Conservation (phyloP, 2,888 invertebrate genomes). For the Melikaiella ostensackeni region DNA sequence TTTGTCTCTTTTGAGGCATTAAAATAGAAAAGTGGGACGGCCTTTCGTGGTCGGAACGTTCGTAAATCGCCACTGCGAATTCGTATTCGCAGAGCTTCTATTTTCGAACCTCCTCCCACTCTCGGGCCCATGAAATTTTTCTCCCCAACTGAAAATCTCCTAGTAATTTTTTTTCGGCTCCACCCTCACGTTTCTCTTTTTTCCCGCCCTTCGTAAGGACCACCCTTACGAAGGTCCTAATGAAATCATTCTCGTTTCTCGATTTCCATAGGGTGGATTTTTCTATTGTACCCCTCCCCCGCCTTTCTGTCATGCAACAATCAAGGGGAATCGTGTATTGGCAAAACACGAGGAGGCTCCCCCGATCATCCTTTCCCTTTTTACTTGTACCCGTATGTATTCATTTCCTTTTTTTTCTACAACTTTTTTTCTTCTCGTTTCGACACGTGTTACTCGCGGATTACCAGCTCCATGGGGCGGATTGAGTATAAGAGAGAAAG, state of each 20-base stretch:
- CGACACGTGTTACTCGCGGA: slow-evolving; percentile 60
- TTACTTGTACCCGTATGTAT: slow-evolving; percentile 39
- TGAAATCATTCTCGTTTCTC: slow-evolving; percentile 69
- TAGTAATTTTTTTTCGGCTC: slow-evolving; percentile 50
- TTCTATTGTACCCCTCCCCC: slow-evolving; percentile 58
- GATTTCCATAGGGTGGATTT: slow-evolving; percentile 64
- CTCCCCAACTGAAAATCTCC: slow-evolving; percentile 22
- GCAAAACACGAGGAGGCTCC: slow-evolving; percentile 59
- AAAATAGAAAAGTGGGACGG: slow-evolving; percentile 71
- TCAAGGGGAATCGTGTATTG: slow-evolving; percentile 64
- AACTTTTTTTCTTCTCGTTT: slow-evolving; percentile 46
- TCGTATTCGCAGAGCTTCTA: slow-evolving; percentile 31
- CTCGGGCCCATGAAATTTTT: not conserved
- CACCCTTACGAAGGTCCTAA: slow-evolving; percentile 61
- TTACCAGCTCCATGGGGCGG: slow-evolving; percentile 55
- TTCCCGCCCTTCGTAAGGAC: slow-evolving; percentile 35
- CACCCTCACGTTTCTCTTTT: slow-evolving; percentile 50
- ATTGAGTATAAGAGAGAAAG: slow-evolving; percentile 50
- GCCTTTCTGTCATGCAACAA: slow-evolving; percentile 54
- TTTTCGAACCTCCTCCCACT: slow-evolving; percentile 36
- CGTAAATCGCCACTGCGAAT: slow-evolving; percentile 43
- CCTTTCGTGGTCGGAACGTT: slow-evolving; percentile 55
- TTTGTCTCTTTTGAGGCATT: slow-evolving; percentile 64
- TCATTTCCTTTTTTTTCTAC: slow-evolving; percentile 48
- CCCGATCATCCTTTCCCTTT: slow-evolving; percentile 33